Conservation (phyloP, 2,888 invertebrate species). For the Latrodectus hesperus region DNA sequence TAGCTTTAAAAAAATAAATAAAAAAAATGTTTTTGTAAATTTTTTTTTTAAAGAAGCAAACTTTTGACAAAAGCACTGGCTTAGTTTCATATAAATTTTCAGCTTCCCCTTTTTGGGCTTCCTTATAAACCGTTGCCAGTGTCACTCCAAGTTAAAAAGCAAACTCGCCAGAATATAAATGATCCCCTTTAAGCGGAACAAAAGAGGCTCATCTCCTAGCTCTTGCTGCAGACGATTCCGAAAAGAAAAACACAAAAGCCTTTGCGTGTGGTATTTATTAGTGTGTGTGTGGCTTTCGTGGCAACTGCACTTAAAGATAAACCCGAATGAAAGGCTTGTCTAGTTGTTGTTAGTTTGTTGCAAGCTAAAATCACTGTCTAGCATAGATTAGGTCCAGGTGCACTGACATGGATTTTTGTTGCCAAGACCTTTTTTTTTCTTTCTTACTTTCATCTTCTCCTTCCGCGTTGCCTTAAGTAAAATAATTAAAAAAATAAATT, state of each 20-base stretch:
- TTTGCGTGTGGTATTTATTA: conserved; percentile 33
- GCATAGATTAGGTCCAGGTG: conserved; percentile 22
- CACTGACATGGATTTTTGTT: neutral
- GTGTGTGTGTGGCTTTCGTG: conserved; percentile 34
- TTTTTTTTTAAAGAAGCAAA: neutral
- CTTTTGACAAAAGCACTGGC: conserved; percentile 7
- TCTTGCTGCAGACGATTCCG: conserved; percentile 1
- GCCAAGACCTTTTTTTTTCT: neutral
- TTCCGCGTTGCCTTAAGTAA: neutral
- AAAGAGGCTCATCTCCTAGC: conserved; percentile 12
- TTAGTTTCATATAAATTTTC: conserved; percentile 44
- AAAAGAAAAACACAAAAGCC: conserved; percentile 2
- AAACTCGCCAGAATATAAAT: conserved; percentile 58
- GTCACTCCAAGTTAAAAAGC: conserved; percentile 56
- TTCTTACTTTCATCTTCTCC: neutral
- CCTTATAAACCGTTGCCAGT: conserved; percentile 1
- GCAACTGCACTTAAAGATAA: conserved; percentile 38
- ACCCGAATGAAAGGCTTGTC: conserved; percentile 3
- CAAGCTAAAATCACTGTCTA: neutral
- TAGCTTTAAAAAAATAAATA: neutral
- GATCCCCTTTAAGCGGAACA: conserved; percentile 51
- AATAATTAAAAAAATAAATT: no score
- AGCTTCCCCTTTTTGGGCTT: conserved; percentile 1
- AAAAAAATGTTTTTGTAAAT: neutral
- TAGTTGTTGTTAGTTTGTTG: conserved; percentile 5